phyloP scores from a whole-genome alignment of 2,888 invertebrate species.

The Machimus rusticus region DNA sequence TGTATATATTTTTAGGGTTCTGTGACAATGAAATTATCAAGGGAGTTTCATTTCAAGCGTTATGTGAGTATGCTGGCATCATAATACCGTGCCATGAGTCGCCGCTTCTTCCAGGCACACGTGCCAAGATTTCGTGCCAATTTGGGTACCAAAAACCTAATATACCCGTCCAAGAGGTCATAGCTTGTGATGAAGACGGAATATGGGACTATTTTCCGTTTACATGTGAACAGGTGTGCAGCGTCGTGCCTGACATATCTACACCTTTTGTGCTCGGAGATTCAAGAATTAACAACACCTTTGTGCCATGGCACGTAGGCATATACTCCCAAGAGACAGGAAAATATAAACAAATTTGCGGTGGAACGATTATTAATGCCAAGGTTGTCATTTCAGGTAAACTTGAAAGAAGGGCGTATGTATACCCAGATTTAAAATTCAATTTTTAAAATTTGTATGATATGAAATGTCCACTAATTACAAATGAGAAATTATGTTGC shows the following conservation, averaged over 20 bases:
- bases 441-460: too few relatives aligned
- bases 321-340: slow-evolving; percentile 46
- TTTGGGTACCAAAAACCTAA: slow-evolving; percentile 32
- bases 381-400: slow-evolving; percentile 50
- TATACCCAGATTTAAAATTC: too few relatives aligned
- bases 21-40: neutral
- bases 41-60: slow-evolving; percentile 15
- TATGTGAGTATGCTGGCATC: slow-evolving; percentile 40
- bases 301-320: slow-evolving; percentile 56
- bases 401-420: too few relatives aligned
- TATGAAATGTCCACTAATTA: too few relatives aligned
- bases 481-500: too few relatives aligned
- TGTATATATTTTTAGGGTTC: neutral
- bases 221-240: slow-evolving; percentile 54
- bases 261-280: neutral
- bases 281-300: slow-evolving; percentile 40
- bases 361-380: slow-evolving; percentile 53
- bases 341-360: slow-evolving; percentile 49
- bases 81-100: slow-evolving; percentile 44
- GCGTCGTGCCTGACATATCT: slow-evolving; percentile 43
- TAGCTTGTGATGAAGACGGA: slow-evolving; percentile 51
- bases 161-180: neutral
- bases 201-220: slow-evolving; percentile 52
- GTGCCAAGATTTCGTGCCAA: slow-evolving; percentile 47
- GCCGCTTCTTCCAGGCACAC: slow-evolving; percentile 46